These are phyloP conservation scores for Clarias laeviceps DNA, from an alignment of 2,797 vertebrate species.

Conservation along the genomic window DNA sequence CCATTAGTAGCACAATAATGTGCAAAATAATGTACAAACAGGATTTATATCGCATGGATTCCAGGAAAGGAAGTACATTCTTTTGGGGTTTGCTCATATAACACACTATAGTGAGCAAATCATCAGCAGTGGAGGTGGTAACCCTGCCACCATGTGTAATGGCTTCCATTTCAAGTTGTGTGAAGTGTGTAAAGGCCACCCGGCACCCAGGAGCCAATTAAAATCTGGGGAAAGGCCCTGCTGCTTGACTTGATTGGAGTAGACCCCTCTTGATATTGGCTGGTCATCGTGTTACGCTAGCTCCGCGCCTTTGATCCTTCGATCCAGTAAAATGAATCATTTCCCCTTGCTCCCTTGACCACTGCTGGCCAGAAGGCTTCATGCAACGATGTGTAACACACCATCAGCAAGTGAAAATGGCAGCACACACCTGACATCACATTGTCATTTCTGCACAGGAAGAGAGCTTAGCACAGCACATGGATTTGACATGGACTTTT, in stretches of 20 bases:
- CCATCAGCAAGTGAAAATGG: constrained; percentile 64
- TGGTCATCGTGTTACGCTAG: constrained; percentile 39
- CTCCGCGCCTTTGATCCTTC: constrained; percentile 64
- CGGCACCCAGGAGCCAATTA: constrained; percentile 71
- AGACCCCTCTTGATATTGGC: constrained; percentile 55
- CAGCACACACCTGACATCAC: constrained; percentile 11
- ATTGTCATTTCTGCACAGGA: not conserved
- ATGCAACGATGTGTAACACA: constrained; percentile 42
- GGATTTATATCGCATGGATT: not conserved
- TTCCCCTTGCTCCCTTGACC: constrained; percentile 63
- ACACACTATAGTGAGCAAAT: constrained; percentile 11
- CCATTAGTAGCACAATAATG: not conserved
- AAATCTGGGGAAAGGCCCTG: constrained; percentile 61
- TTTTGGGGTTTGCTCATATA: constrained; percentile 13
- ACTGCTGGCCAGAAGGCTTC: constrained; percentile 63
- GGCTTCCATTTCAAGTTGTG: constrained; percentile 64
- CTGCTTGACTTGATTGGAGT: constrained; percentile 70
- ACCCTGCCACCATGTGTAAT: constrained; percentile 65
- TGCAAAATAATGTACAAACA: too few species aligned
- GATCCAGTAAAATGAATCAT: constrained; percentile 72
- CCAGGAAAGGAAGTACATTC: not conserved
- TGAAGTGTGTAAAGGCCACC: constrained; percentile 61
- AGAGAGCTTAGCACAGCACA: not conserved
- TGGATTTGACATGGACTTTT: too few species aligned
- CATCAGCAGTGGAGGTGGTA: constrained; percentile 32